phyloP scores from a whole-genome alignment of 2,797 vertebrate genomes.

The Brachymystax lenok region DNA sequence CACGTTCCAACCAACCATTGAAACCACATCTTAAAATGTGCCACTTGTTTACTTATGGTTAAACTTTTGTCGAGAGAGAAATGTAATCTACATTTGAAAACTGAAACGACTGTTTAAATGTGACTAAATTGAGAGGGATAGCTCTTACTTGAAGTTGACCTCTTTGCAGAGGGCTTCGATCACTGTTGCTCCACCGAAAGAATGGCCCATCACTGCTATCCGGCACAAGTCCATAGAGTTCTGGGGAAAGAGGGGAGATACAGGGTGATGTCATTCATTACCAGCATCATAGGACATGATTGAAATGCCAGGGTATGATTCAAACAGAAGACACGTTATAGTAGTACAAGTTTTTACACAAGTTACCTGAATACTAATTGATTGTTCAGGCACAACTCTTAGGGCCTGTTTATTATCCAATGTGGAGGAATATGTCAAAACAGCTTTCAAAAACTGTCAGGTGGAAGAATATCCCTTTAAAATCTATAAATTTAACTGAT shows the following conservation, averaged over 20 bases:
- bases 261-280: background rate
- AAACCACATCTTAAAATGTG: background rate
- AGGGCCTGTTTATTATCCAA: background rate
- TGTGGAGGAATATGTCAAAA: background rate
- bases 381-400: background rate
- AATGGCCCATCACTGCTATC: slow-evolving; percentile 89
- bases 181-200: slow-evolving; percentile 91
- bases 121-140: background rate
- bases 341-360: background rate
- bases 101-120: background rate
- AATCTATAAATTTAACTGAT: too few relatives aligned
- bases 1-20: too few relatives aligned
- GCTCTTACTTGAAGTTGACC: slow-evolving; percentile 84
- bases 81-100: background rate
- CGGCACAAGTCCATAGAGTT: slow-evolving; percentile 84
- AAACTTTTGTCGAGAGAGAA: background rate
- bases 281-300: background rate
- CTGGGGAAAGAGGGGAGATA: slow-evolving; percentile 60
- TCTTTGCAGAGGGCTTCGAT: slow-evolving; percentile 90
- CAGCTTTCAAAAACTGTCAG: background rate
- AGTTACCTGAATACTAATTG: background rate
- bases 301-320: too few relatives aligned
- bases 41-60: background rate
- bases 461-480: too few relatives aligned
- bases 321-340: background rate